Percentiles rank a stretch among this genome's conserved stretches.
These are phyloP conservation scores for Malachius bipustulatus DNA, from an alignment of 2,888 invertebrate species.

Conservation along the genomic window DNA sequence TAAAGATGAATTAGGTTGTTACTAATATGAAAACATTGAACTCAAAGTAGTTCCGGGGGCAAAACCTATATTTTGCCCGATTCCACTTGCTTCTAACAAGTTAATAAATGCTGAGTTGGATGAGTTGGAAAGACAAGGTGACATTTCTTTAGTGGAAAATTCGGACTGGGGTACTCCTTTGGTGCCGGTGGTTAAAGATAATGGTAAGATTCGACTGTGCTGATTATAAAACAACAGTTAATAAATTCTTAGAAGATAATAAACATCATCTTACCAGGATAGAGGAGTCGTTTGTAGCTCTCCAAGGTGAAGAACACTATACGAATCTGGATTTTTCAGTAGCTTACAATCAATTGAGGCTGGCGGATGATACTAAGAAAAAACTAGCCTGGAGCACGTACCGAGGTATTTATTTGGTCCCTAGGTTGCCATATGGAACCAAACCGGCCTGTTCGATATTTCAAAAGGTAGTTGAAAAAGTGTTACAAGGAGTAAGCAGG, in stretches of 20 bases:
- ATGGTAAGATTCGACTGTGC: constrained; percentile 21
- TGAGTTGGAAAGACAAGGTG: constrained; percentile 13
- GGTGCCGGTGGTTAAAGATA: constrained; percentile 20
- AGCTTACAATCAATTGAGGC: constrained; percentile 16
- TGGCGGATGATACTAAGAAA: constrained; percentile 13
- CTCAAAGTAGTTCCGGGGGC: no score
- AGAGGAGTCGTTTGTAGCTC: constrained; percentile 16
- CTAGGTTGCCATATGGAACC: constrained; percentile 30
- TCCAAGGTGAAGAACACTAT: constrained; percentile 17
- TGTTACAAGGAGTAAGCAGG: constrained; percentile 16
- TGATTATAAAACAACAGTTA: constrained; percentile 23
- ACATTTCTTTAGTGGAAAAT: constrained; percentile 12
- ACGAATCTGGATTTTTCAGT: constrained; percentile 14
- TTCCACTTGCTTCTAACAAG: constrained; percentile 17
- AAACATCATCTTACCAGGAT: constrained; percentile 18
- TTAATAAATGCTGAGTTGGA: constrained; percentile 16
- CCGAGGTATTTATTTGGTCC: constrained; percentile 26
- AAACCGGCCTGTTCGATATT: constrained; percentile 31
- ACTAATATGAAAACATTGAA: no score
- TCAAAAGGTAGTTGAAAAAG: constrained; percentile 24
- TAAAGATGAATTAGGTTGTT: no score
- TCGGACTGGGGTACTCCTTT: constrained; percentile 22
- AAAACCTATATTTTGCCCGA: constrained; percentile 12
- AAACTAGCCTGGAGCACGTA: constrained; percentile 20
- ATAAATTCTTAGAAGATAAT: constrained; percentile 17